These are phyloP conservation scores for Chelonus insularis DNA, from an alignment of 1,140 invertebrate species.

Conservation along the genomic window DNA sequence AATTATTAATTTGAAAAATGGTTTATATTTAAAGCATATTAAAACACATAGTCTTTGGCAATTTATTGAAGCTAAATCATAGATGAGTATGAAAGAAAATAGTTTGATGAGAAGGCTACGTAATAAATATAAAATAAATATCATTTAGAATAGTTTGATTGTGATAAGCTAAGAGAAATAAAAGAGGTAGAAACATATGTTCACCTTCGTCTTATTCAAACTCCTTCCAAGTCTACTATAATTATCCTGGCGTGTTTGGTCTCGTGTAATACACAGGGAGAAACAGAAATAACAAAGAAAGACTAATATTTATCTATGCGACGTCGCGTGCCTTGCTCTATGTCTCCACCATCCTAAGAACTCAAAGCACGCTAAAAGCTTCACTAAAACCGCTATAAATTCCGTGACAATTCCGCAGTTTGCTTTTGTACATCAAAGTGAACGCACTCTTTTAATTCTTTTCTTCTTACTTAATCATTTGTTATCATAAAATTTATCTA, in stretches of 20 bases:
- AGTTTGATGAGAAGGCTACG: no score
- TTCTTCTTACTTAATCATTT: no score
- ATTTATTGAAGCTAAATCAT: no score
- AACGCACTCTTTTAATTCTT: neutral
- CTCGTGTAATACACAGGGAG: neutral
- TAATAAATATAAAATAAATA: neutral
- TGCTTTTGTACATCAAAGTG: neutral
- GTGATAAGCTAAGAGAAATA: no score
- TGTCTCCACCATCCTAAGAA: conserved; percentile 18
- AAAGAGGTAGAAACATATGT: neutral
- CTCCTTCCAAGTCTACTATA: neutral
- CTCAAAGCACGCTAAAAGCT: conserved; percentile 8
- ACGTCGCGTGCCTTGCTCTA: conserved; percentile 28
- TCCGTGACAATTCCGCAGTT: conserved; percentile 7
- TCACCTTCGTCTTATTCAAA: neutral
- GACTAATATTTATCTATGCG: conserved; percentile 24
- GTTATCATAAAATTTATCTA: no score
- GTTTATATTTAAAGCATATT: no score
- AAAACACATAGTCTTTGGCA: no score
- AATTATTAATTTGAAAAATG: no score
- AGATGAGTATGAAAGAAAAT: no score
- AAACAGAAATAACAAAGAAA: neutral
- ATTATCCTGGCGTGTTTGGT: conserved; percentile 11
- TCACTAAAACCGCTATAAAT: conserved; percentile 3
- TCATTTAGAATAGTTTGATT: neutral